Evolutionary conservation across 2,888 invertebrate species (phyloP).

Genomic region (Lycaena phlaeas): DNA sequence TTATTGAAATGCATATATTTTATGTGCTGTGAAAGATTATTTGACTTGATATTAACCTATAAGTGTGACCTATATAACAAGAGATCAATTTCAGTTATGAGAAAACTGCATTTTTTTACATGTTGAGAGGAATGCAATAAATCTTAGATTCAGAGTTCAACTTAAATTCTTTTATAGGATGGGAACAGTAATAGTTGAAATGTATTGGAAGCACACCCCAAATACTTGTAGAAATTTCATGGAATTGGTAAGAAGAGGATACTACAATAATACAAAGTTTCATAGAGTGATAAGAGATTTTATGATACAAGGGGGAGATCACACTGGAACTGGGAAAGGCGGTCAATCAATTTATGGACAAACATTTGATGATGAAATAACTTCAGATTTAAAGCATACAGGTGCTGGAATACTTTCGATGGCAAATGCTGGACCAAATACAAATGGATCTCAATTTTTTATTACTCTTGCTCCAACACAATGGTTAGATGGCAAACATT

Average conservation of each 20-base stretch:
- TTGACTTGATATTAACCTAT: too few relatives aligned
- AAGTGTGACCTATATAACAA: too few relatives aligned
- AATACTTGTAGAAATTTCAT: conserved; percentile 97
- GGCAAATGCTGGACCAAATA: conserved; percentile 98
- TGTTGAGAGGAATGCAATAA: too few relatives aligned
- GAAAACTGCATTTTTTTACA: too few relatives aligned
- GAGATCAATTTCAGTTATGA: too few relatives aligned
- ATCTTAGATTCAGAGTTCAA: too few relatives aligned
- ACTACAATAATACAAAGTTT: conserved; percentile 96
- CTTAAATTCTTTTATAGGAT: conserved; percentile 75
- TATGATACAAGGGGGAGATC: conserved; percentile 97
- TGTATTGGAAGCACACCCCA: conserved; percentile 99
- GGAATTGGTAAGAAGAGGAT: conserved; percentile 92
- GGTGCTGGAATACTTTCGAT: conserved; percentile 93
- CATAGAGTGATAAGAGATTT: conserved; percentile 96
- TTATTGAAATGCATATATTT: too few relatives aligned
- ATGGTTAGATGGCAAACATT: conserved; percentile 98
- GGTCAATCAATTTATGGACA: conserved; percentile 97
- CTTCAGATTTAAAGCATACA: conserved; percentile 95
- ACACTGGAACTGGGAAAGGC: conserved; percentile 96
- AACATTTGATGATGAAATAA: conserved; percentile 96
- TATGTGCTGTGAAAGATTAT: too few relatives aligned
- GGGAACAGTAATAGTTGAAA: conserved; percentile 92
- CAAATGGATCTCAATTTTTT: conserved; percentile 99
- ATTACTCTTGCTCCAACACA: conserved; percentile 97